phyloP scores from a whole-genome alignment of 2,113 vertebrate species.

The Ivindomyrus marchei region DNA sequence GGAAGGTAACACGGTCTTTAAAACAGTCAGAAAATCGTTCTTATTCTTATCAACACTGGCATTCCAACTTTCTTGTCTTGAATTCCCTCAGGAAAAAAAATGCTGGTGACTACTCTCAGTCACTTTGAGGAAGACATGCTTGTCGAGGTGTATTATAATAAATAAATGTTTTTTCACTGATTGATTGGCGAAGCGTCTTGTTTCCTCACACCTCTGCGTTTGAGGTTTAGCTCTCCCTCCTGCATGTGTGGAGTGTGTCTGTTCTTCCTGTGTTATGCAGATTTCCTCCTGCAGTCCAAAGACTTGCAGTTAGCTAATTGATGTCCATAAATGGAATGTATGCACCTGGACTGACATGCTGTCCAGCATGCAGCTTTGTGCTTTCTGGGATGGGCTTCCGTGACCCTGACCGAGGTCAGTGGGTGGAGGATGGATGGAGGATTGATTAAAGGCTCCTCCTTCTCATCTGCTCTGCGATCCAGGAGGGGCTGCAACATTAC shows the following conservation, averaged over 20 bases:
- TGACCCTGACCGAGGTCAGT: background rate
- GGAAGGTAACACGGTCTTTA: background rate
- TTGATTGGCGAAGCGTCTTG: background rate
- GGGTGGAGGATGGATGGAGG: background rate
- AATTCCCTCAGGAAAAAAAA: background rate
- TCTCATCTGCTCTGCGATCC: background rate
- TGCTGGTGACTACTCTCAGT: background rate
- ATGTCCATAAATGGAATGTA: background rate
- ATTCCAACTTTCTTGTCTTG: background rate
- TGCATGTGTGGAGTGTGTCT: background rate
- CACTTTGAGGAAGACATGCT: background rate
- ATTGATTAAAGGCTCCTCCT: background rate
- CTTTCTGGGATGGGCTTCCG: background rate
- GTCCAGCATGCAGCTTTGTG: background rate
- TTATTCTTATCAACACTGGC: background rate
- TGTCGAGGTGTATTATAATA: background rate
- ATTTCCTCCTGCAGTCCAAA: background rate
- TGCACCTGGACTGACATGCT: background rate
- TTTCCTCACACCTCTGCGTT: background rate
- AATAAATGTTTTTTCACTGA: background rate
- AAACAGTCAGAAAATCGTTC: background rate
- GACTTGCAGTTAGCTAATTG: background rate
- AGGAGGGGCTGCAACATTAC: background rate
- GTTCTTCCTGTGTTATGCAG: background rate
- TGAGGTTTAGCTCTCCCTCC: background rate